These are phyloP conservation scores for Oxyteleia sp. DNA, from an alignment of 2,888 invertebrate genomes.

Conservation along the genomic window DNA sequence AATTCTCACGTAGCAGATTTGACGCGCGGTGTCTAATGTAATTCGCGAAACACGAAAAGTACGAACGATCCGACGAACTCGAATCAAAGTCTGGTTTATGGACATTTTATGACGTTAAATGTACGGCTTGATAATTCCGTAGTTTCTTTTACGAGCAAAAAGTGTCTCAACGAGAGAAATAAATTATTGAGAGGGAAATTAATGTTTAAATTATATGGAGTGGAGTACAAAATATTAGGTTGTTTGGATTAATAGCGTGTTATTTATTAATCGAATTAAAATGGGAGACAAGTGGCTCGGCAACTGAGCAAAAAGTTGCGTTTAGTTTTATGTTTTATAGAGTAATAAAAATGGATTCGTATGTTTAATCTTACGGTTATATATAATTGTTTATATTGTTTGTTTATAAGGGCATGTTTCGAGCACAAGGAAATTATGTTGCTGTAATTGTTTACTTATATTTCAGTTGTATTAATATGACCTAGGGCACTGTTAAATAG, in stretches of 20 bases:
- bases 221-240: slow-evolving; percentile 48
- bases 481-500: too few species aligned
- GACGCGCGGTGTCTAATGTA: slow-evolving; percentile 57
- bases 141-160: slow-evolving; percentile 68
- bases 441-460: too few species aligned
- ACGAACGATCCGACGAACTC: slow-evolving; percentile 81
- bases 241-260: slow-evolving; percentile 47
- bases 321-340: slow-evolving; percentile 31
- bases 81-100: slow-evolving; percentile 83
- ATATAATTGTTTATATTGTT: too few species aligned
- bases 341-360: background rate
- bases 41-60: slow-evolving; percentile 73
- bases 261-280: slow-evolving; percentile 58
- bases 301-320: slow-evolving; percentile 5
- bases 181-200: slow-evolving; percentile 55
- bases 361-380: too few species aligned
- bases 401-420: too few species aligned
- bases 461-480: too few species aligned
- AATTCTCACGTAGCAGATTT: slow-evolving; percentile 58
- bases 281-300: slow-evolving; percentile 23
- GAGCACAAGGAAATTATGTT: too few species aligned
- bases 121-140: slow-evolving; percentile 57
- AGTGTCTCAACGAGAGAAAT: slow-evolving; percentile 63
- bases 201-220: slow-evolving; percentile 64
- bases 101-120: slow-evolving; percentile 80